Percentiles rank a stretch among this genome's conserved stretches.
phyloP scores from a whole-genome alignment of 2,888 invertebrate genomes.

The Agrotis ipsilon region DNA sequence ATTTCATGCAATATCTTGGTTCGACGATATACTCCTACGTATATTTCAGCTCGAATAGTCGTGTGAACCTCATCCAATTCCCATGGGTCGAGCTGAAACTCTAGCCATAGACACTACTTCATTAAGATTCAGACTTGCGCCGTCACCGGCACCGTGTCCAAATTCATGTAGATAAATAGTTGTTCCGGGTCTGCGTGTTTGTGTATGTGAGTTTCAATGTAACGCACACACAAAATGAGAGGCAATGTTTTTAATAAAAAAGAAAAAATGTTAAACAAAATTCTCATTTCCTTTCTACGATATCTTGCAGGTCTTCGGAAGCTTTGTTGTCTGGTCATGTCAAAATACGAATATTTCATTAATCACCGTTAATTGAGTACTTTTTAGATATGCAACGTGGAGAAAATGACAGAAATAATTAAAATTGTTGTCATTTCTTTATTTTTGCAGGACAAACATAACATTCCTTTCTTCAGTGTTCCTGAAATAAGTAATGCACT shows the following conservation, averaged over 20 bases:
- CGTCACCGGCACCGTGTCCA: constrained; percentile 10
- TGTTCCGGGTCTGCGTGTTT: too few relatives aligned
- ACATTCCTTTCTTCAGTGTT: too few relatives aligned
- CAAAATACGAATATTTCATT: constrained; percentile 7
- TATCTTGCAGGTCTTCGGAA: background rate
- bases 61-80: constrained; percentile 77
- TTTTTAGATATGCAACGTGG: background rate
- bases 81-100: constrained; percentile 72
- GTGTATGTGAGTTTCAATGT: too few relatives aligned
- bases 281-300: background rate
- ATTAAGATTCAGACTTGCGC: constrained; percentile 43
- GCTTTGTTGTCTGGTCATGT: constrained; percentile 5
- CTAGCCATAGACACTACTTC: constrained; percentile 52
- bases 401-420: constrained; percentile 9
- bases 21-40: constrained; percentile 30
- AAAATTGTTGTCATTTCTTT: background rate
- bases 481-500: too few relatives aligned
- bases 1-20: background rate
- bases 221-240: too few relatives aligned
- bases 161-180: background rate
- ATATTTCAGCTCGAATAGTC: constrained; percentile 69
- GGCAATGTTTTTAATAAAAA: too few relatives aligned
- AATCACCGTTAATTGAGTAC: background rate
- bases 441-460: background rate
- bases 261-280: background rate